Percentiles rank a stretch among this genome's conserved stretches.
These are phyloP conservation scores for Eurosta solidaginis DNA, from an alignment of 1,140 invertebrate genomes.

Conservation along the genomic window DNA sequence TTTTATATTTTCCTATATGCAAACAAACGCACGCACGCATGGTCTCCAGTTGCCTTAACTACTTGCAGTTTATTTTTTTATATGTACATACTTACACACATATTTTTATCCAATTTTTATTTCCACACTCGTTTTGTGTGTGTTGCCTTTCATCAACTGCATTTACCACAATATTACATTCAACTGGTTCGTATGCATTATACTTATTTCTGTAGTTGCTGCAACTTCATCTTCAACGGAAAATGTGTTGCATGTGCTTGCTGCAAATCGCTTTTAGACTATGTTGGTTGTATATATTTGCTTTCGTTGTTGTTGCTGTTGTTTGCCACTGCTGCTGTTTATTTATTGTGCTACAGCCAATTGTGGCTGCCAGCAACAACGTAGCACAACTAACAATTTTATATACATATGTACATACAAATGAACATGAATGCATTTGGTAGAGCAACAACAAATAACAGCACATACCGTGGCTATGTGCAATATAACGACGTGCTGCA, in stretches of 20 bases:
- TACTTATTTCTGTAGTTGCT: neutral
- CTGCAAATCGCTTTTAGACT: conserved; percentile 23
- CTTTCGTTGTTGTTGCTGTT: neutral
- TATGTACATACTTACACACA: no score
- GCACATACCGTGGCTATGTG: neutral
- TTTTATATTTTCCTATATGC: neutral
- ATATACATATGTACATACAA: neutral
- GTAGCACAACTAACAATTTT: neutral
- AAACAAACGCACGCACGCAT: neutral
- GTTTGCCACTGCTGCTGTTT: neutral
- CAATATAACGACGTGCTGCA: conserved; percentile 20
- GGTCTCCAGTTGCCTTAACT: neutral
- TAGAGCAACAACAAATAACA: neutral
- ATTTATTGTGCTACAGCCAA: conserved; percentile 18
- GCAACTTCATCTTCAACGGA: neutral
- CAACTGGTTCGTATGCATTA: neutral
- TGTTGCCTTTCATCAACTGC: conserved; percentile 21
- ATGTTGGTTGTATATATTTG: conserved; percentile 2
- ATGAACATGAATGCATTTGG: neutral
- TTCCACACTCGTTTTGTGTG: neutral
- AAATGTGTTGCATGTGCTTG: neutral
- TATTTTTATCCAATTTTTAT: neutral
- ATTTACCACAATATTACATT: neutral
- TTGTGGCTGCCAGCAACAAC: conserved; percentile 10
- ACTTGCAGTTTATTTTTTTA: neutral